Evolutionary conservation across 2,797 vertebrate genomes (phyloP), one percentile per base, ranked within the genome.

Genomic region (Helicolenus hilgendorfi): DNA sequence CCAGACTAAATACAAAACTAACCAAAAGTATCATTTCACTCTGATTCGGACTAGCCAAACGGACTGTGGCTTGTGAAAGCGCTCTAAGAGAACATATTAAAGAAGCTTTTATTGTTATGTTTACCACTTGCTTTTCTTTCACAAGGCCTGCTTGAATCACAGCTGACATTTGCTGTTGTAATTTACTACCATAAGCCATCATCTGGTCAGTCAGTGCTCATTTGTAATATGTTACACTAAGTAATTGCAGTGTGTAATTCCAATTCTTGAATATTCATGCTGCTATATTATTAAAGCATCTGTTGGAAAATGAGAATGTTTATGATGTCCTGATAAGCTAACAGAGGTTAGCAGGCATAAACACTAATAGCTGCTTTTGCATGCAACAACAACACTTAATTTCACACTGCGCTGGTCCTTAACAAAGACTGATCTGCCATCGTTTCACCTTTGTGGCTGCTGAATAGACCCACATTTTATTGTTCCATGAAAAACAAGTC

Each of bases 331-430:
- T 15, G 92, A 94, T 95, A 96, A 92, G 81, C 88, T 85, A 84
- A 88, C 82, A 49, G 82, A 83, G 81, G 80, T 89, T 94, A 87
- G 84, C 87, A 86, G 72, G 79, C 88, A 83, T 78, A 70, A 88
- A 90, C 86, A 85, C 53, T 88, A 90, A 83, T 81, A 91, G 82
- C 92, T 81, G 79, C 36, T 71, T 87, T 69, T 84, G 87, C 79
- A 65, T 75, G 67, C 88, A 87, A 90, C 81, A 89, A 86, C 89
- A 94, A 56, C 87, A 77, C 84, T 93, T 95, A 69, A 96, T 96
- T 96, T 96, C 95, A 95, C 94, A 96, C 93, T 86, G 90, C 58
- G 86, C 85, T 94, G 84, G 84, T 85, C 89, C 77, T 91, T 79
- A 86, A 95, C 92, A 95, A 96, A 95, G 89, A 92, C 89, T 83